phyloP scores from a whole-genome alignment of 2,797 vertebrate species.

The Syndactyla subalaris region DNA sequence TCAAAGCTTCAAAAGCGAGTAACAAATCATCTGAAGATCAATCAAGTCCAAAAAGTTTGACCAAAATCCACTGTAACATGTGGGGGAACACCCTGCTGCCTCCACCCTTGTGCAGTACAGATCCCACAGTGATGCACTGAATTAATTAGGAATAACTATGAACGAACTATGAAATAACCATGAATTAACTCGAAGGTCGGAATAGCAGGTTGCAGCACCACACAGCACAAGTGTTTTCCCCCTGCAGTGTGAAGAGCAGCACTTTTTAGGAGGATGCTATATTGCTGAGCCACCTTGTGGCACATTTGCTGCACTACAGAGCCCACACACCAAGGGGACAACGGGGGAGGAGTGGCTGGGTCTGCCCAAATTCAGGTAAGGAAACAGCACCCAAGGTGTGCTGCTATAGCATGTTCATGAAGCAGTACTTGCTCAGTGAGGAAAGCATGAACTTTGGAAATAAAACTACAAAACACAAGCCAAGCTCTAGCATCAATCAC shows the following conservation, averaged over 20 bases:
- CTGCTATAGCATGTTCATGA: neutral
- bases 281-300: conserved; percentile 73
- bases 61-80: accelerated
- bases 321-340: neutral
- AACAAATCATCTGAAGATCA: neutral
- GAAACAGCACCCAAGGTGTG: neutral
- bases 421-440: neutral
- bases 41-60: neutral
- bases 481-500: neutral
- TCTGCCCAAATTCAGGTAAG: neutral
- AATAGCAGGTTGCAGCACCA: neutral
- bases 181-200: accelerated
- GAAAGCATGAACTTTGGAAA: neutral
- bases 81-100: neutral
- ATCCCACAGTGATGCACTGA: neutral
- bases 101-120: accelerated
- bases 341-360: neutral
- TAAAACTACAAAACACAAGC: neutral
- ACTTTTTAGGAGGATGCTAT: neutral
- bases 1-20: neutral
- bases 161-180: neutral
- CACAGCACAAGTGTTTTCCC: neutral
- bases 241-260: accelerated
- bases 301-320: neutral
- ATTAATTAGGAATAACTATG: no score